Conservation (phyloP, 2,888 invertebrate genomes). For the Trachelus stipa region DNA sequence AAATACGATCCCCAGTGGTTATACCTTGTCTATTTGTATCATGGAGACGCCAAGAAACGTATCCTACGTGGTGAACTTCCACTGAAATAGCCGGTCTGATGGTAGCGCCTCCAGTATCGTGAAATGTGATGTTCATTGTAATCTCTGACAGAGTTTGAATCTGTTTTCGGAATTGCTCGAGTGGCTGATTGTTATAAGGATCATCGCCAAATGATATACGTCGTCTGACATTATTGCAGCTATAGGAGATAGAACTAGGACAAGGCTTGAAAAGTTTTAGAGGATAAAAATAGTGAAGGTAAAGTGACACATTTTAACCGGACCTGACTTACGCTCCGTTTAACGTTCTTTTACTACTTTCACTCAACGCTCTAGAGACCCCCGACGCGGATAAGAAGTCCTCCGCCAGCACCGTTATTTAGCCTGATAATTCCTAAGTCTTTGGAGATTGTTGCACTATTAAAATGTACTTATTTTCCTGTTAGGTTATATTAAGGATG, state of each 20-base stretch:
- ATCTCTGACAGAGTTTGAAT: conserved; percentile 46
- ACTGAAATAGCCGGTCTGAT: conserved; percentile 9
- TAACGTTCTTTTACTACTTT: conserved; percentile 23
- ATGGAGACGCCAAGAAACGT: neutral
- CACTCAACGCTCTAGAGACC: conserved; percentile 15
- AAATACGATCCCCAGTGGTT: too few relatives aligned
- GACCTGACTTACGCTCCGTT: conserved; percentile 20
- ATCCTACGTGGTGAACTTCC: neutral
- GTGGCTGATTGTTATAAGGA: neutral
- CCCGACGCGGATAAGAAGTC: conserved; percentile 2
- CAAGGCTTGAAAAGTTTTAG: neutral
- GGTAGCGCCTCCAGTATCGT: conserved; percentile 44
- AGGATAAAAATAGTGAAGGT: neutral
- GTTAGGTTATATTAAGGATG: conserved; percentile 12
- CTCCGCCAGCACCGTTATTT: conserved; percentile 30
- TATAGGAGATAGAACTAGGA: neutral
- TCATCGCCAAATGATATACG: neutral
- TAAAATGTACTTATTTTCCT: conserved; percentile 17
- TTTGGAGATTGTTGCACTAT: neutral
- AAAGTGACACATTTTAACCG: conserved; percentile 20
- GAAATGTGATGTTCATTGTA: conserved; percentile 46
- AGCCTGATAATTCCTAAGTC: neutral
- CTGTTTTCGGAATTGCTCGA: conserved; percentile 20
- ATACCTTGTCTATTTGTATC: too few relatives aligned
- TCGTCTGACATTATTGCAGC: neutral